A percentile compares a stretch with the other conserved stretches of the same genome.
phyloP scores from a whole-genome alignment of 2,797 vertebrate species.

The Anomalospiza imberbis region DNA sequence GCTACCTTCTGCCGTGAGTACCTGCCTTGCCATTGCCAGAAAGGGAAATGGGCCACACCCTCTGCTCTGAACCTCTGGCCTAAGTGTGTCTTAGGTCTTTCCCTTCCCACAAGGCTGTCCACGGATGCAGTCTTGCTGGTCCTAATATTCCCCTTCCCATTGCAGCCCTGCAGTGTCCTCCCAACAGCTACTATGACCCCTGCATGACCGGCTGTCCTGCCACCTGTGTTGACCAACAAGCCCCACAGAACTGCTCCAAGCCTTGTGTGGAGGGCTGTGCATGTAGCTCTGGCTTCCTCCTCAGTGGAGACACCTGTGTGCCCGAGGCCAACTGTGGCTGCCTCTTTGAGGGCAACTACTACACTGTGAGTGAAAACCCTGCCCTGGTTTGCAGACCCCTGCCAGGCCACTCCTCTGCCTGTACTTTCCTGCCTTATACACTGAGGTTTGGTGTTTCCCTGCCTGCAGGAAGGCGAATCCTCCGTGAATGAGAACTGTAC shows the following conservation, averaged over 20 bases:
- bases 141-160: neutral
- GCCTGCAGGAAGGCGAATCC: constrained; percentile 29
- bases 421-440: accelerated
- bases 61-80: neutral
- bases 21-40: neutral
- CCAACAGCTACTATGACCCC: constrained; percentile 79
- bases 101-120: neutral
- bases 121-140: neutral
- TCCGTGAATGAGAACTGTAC: constrained; percentile 32
- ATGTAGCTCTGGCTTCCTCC: constrained; percentile 78
- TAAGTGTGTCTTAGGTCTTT: neutral
- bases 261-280: constrained; percentile 81
- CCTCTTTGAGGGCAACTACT: constrained; percentile 75
- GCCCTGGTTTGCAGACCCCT: neutral
- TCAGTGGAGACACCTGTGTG: constrained; percentile 80
- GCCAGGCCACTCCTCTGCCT: neutral
- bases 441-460: neutral
- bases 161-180: constrained; percentile 75
- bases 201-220: constrained; percentile 80
- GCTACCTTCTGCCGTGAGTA: constrained; percentile 34
- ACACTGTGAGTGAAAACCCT: constrained; percentile 55
- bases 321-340: constrained; percentile 80
- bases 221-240: constrained; percentile 71
- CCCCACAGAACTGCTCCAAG: constrained; percentile 71
- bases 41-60: neutral